These are phyloP conservation scores for Styela clava DNA, from an alignment of 23 tunicate genomes.

Conservation along the genomic window DNA sequence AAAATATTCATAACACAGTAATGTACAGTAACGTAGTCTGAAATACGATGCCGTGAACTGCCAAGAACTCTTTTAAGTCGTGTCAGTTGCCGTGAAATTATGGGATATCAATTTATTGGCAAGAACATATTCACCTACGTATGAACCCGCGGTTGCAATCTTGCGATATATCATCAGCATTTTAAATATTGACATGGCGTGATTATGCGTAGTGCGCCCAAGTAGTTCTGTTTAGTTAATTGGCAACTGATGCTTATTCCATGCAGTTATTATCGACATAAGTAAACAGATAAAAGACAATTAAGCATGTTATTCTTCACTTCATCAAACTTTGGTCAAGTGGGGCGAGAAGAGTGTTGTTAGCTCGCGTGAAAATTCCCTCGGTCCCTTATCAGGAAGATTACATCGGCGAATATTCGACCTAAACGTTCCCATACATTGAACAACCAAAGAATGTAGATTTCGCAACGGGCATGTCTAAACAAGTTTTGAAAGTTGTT, in stretches of 20 bases:
- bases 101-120: too few relatives aligned
- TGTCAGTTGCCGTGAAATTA: too few relatives aligned
- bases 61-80: too few relatives aligned
- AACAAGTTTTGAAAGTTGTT: neutral
- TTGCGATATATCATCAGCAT: neutral
- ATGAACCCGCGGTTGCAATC: neutral
- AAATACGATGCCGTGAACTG: too few relatives aligned
- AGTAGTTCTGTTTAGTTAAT: neutral
- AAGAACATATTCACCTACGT: neutral
- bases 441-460: neutral
- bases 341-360: neutral
- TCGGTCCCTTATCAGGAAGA: neutral
- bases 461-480: neutral
- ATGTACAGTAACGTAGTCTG: too few relatives aligned
- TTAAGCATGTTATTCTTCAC: neutral
- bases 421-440: neutral
- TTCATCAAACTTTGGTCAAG: neutral
- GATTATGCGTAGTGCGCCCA: neutral
- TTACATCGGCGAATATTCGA: neutral
- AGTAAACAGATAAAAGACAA: neutral
- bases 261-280: neutral
- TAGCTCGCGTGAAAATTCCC: neutral
- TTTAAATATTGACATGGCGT: neutral
- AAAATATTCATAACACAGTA: too few relatives aligned
- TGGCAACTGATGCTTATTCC: neutral